Base-by-base conservation (phyloP, 1,140 invertebrate species). In the Contarinia nasturtii region DNA sequence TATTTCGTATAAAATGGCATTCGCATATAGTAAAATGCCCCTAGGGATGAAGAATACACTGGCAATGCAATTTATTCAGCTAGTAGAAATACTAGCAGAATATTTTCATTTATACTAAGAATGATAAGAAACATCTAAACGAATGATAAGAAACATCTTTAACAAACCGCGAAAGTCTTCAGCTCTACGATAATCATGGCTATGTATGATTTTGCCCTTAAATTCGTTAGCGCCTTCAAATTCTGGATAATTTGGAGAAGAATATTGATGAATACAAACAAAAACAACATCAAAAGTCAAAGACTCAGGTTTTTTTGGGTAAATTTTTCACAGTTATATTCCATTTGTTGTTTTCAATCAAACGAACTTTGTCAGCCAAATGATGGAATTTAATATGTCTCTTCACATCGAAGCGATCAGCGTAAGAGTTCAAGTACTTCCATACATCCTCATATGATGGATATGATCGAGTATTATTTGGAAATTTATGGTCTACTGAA, bases 231-330 rank as follows among this genome's bases (percentile, higher is more conserved):
- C 60, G n/a, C 80, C 80, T 46, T 70, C 62, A 54, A 86, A 63
- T 17, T 57, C 55, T 8, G 78, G 73, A 50, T 73, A 60, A 51
- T 69, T 72, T 0, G 79, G 77, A n/a, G 79, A 75, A 52, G 80
- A 80, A 51, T 83, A 84, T 57, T 84, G 81, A 0, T 87, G 87
- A 59, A 86, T 90, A 59, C 87, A 90, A 11, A 91, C 72, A 61
- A 90, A 74, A 15, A 93, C 72, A 44, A 77, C 79, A 64, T 91
- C 85, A 59, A 83, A 87, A 40, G 74, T 70, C 14, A 68, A 65
- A 1, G 66, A 14, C 68, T 65, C 1, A 66, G 67, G 1, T 62
- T 2, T 76, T 69, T 17, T 58, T 73, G 12, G 56, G 54, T 4
- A 87, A 56, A 59, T 81, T 63, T 54, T 76, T 74, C 0, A 58